Evolutionary conservation across 2,888 invertebrate species (phyloP), one percentile per base, ranked within the genome.

Genomic region (Brachyptera putata): DNA sequence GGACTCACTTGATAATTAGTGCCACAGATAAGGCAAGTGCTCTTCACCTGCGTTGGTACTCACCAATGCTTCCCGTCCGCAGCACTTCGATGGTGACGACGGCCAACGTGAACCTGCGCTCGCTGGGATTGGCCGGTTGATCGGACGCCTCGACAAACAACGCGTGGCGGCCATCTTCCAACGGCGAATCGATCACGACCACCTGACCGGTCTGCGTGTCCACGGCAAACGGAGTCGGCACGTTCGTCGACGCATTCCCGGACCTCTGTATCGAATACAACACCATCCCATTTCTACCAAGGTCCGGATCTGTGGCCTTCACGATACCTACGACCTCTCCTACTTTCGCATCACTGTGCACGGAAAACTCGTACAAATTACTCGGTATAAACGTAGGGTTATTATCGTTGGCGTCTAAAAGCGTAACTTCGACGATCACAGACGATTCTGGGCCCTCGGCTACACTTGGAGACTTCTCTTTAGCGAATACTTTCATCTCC

Each of bases 371-470:
- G 68, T 92, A 93, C 3, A 92, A 77, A 73, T 92, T 92, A 59
- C 84, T 87, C 2, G 91, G 89, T 22, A 89, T 81, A 70, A 94
- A 95, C 24, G 84, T 84, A 0, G 95, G 95, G 67, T 89, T 90
- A 69, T 95, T 94, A 71, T 95, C 95, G 71, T 95, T 95, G 14
- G 94, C 90, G 71, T 95, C 95, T 0, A 90, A 77, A 24, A 95
- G 74, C 0, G 88, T 87, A 1, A 95, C 87, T 75, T 91, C 90
- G 0, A 93, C 88, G 39, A 82, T 82, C 0, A 91, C 91, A 22
- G 78, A 79, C 46, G 81, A 81, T 74, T 73, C 75, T 74, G 75
- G 78, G 16, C 80, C 83, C 0, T 77, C 74, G 0, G 86, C 83
- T 1, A 89, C 83, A 66, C 84, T 86, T 0, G 84, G 84, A 25